These are phyloP conservation scores for Drosophila bifasciata DNA, from an alignment of 1,140 invertebrate species.

Conservation along the genomic window DNA sequence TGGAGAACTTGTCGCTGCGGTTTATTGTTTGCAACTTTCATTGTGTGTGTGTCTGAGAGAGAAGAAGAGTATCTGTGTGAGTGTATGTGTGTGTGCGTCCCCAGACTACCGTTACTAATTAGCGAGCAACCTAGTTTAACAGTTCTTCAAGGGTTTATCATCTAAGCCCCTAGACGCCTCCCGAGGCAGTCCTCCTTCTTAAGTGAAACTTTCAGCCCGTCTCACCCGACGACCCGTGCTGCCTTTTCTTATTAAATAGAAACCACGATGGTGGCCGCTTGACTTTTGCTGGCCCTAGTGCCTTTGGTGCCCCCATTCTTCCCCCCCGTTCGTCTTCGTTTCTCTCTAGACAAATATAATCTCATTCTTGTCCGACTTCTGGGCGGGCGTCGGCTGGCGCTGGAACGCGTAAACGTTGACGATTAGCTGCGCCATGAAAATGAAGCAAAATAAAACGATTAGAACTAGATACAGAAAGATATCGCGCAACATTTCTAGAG, in stretches of 20 bases:
- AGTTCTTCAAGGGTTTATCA: slow-evolving; percentile 67
- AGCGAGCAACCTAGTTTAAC: slow-evolving; percentile 78
- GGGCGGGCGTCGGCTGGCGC: slow-evolving; percentile 70
- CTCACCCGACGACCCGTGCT: slow-evolving; percentile 35
- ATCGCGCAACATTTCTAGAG: slow-evolving; percentile 75
- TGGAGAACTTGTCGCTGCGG: slow-evolving; percentile 42
- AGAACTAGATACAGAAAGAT: slow-evolving; percentile 82
- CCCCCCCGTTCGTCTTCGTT: neutral
- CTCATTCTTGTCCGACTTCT: slow-evolving; percentile 74
- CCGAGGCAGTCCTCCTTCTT: slow-evolving; percentile 1
- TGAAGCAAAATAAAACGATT: slow-evolving; percentile 84
- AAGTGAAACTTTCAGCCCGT: too few species aligned
- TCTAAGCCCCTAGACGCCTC: slow-evolving; percentile 13
- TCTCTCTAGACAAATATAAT: slow-evolving; percentile 83
- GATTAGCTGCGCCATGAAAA: slow-evolving; percentile 84
- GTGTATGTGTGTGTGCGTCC: slow-evolving; percentile 28
- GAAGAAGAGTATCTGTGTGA: slow-evolving; percentile 17
- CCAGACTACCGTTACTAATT: slow-evolving; percentile 74
- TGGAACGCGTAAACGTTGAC: slow-evolving; percentile 83
- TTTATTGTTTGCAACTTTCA: slow-evolving; percentile 41
- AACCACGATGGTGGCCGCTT: slow-evolving; percentile 36
- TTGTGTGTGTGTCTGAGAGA: slow-evolving; percentile 24
- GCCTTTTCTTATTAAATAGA: slow-evolving; percentile 63
- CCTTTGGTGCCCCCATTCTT: slow-evolving; percentile 1
- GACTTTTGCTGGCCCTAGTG: slow-evolving; percentile 52